Conservation (phyloP, 37 sponge, comb jelly and placozoan genomes). For the Aplysina aerophoba region DNA sequence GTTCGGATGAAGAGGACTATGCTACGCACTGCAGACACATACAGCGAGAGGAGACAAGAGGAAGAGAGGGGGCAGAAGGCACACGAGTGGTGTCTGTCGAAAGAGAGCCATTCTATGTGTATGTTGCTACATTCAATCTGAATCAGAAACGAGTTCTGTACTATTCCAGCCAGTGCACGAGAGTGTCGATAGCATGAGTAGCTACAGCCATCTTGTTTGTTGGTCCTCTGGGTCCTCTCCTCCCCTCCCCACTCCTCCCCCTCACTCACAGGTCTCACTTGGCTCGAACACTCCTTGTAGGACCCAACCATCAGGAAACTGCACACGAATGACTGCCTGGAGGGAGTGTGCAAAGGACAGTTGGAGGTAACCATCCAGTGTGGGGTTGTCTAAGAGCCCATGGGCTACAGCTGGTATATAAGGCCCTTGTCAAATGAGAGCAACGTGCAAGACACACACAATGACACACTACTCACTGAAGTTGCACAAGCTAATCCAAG, state of each 20-base stretch:
- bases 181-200: too few species aligned
- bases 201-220: too few species aligned
- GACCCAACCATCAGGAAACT: conserved; percentile 69
- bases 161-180: too few species aligned
- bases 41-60: not conserved
- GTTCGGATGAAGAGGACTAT: conserved; percentile 62
- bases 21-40: conserved; percentile 46
- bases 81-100: not conserved
- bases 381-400: not conserved
- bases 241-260: too few species aligned
- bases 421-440: too few species aligned
- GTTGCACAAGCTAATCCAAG: too few species aligned
- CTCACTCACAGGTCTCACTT: conserved; percentile 60
- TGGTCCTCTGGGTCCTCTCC: too few species aligned
- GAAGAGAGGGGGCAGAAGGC: not conserved
- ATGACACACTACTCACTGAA: not conserved
- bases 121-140: too few species aligned
- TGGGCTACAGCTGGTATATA: not conserved
- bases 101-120: not conserved
- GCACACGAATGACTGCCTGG: conserved; percentile 56
- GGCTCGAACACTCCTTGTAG: conserved; percentile 73
- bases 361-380: too few species aligned
- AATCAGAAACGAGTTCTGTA: too few species aligned
- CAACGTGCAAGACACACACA: too few species aligned
- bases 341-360: not conserved